Percentiles rank a stretch among this genome's conserved stretches.
Conservation (phyloP, 2,797 vertebrate genomes). For the Myotis planiceps region DNA sequence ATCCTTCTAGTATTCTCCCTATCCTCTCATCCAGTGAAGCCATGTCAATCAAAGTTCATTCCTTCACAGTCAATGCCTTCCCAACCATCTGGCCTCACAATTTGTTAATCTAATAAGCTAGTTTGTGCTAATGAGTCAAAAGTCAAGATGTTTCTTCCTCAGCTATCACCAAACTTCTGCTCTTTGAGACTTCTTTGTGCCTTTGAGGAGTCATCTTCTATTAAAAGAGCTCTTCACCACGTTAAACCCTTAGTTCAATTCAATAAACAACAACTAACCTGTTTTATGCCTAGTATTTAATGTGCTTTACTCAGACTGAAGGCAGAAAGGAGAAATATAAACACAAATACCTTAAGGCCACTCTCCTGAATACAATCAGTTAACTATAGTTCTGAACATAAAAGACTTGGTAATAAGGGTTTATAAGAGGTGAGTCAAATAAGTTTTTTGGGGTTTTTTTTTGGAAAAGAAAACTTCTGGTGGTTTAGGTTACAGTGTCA, state of each 20-base stretch:
- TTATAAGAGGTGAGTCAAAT: neutral
- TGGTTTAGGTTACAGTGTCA: neutral
- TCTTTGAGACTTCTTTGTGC: neutral
- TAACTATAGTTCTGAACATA: neutral
- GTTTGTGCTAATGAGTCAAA: neutral
- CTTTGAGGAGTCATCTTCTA: neutral
- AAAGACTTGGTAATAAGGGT: neutral
- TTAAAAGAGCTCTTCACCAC: neutral
- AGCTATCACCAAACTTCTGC: neutral
- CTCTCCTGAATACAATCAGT: neutral
- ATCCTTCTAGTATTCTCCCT: neutral
- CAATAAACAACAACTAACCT: neutral
- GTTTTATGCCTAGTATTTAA: neutral
- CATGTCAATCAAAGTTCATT: neutral
- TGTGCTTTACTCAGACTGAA: accelerated
- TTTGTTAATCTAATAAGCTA: neutral
- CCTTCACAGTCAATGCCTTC: neutral
- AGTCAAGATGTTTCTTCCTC: neutral
- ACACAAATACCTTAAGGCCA: neutral
- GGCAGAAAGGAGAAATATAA: neutral
- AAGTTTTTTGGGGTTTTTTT: neutral
- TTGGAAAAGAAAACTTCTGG: neutral
- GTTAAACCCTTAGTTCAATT: neutral
- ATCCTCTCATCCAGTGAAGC: neutral
- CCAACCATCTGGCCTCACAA: neutral